Evolutionary conservation across 2,888 invertebrate genomes (phyloP), one percentile per base, ranked within the genome.

Genomic region (Drosophila formosana): DNA sequence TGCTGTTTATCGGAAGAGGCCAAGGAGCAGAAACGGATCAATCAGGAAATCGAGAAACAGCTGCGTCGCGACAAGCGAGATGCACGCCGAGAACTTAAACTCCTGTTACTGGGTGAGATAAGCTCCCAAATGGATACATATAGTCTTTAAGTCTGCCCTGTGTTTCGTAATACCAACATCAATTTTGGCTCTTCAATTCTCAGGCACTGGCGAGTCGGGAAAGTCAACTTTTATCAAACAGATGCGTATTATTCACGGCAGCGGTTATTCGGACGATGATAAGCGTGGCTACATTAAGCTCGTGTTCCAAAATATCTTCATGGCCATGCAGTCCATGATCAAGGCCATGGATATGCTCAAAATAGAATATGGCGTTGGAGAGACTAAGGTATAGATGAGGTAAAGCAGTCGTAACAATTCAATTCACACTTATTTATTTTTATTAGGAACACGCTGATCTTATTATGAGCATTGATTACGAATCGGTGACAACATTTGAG

Each of bases 1-100:
- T 99, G 99, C 96, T 99, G 99, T 95, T 96, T 99, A 95, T 98
- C 98, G 94, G 99, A 99, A 95, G 99, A 99, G 95, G 99, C 99
- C 94, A 98, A 99, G 95, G 99, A 99, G 95, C 99, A 99, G 95
- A 99, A 99, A 95, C 96, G 99, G 93, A 99, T 99, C 94, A 99
- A 99, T 94, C 98, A 99, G 94, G 99, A 99, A 95, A 99, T 99
- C 93, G 99, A 99, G 94, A 96, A 98, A 94, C 99, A 99, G 95
- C 95, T 99, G 93, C 96, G 98, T 92, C 97, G 98, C 94, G 99
- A 99, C 95, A 99, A 99, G 95, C 95, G 98, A 93, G 99, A 99
- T 97, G 99, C 99, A 91, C 94, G 98, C 91, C 94, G 97, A 91
- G 98, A 98, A 94, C 96, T 98, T 91, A 98, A 98, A 94, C 94